These are phyloP conservation scores for Temnothorax longispinosus DNA, from an alignment of 1,140 invertebrate species.

Conservation along the genomic window DNA sequence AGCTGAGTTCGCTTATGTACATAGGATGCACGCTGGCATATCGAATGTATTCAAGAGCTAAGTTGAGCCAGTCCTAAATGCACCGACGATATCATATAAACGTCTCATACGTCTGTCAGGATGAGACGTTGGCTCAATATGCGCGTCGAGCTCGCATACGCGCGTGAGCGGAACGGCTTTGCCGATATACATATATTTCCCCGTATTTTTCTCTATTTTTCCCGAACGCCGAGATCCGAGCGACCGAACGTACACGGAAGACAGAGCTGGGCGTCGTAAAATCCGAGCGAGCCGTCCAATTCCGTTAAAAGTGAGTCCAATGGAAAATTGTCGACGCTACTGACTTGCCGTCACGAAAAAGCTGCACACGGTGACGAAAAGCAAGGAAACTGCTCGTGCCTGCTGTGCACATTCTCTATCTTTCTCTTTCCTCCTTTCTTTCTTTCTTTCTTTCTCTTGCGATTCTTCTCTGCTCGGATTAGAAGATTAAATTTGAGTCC, in stretches of 20 bases:
- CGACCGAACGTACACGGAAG: background rate
- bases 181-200: slow-evolving; percentile 30
- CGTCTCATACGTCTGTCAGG: slow-evolving; percentile 50
- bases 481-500: slow-evolving; percentile 58
- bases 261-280: slow-evolving; percentile 54
- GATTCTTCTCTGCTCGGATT: slow-evolving; percentile 13
- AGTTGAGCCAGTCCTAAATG: slow-evolving; percentile 51
- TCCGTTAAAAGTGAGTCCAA: slow-evolving; percentile 63
- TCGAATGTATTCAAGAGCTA: slow-evolving; percentile 14
- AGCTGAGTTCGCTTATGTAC: background rate
- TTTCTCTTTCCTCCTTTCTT: background rate
- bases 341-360: slow-evolving; percentile 34
- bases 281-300: slow-evolving; percentile 57
- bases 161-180: slow-evolving; percentile 31
- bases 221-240: background rate
- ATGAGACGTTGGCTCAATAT: slow-evolving; percentile 27
- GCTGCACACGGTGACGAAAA: slow-evolving; percentile 37
- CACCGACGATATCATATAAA: slow-evolving; percentile 64
- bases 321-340: slow-evolving; percentile 53
- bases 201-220: slow-evolving; percentile 49
- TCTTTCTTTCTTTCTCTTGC: background rate
- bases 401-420: background rate
- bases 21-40: slow-evolving; percentile 15
- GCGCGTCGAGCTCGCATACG: background rate
- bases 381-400: background rate